Evolutionary conservation across 2,888 invertebrate species (phyloP).

Genomic region (Vannuccia rotundouncinata): DNA sequence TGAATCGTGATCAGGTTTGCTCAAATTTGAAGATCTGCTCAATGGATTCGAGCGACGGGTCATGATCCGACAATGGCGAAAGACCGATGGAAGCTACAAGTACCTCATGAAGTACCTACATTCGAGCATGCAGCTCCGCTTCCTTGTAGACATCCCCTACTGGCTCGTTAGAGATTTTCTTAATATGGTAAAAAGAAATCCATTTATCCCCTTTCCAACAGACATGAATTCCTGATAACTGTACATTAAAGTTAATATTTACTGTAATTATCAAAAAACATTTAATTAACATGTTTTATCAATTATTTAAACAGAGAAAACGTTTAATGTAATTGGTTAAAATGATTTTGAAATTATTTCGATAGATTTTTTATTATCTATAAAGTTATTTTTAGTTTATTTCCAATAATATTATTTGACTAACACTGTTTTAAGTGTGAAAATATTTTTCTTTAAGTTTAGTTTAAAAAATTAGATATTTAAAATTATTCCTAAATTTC

Average conservation of each 20-base stretch:
- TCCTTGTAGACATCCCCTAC: conserved; percentile 25
- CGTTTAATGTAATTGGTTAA: background rate
- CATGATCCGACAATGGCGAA: conserved; percentile 30
- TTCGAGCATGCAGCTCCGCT: background rate
- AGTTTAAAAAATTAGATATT: background rate
- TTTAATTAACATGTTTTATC: too few species aligned
- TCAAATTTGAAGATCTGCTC: conserved; percentile 36
- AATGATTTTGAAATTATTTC: background rate
- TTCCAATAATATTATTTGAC: too few species aligned
- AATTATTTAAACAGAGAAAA: background rate
- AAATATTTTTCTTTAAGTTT: too few species aligned
- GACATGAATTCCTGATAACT: too few species aligned
- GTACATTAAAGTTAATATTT: too few species aligned
- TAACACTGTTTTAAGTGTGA: too few species aligned
- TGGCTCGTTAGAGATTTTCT: conserved; percentile 10
- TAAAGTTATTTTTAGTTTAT: too few species aligned
- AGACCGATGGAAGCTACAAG: conserved; percentile 5
- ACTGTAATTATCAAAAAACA: too few species aligned
- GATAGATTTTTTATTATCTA: too few species aligned
- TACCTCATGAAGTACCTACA: conserved; percentile 34
- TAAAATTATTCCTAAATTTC: background rate
- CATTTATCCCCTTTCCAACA: too few species aligned
- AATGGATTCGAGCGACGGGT: conserved; percentile 35
- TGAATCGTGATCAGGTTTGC: conserved; percentile 21
- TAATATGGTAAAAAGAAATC: conserved; percentile 4